Percentiles rank a stretch among this genome's conserved stretches.
These are phyloP conservation scores for Trachymyrmex septentrionalis DNA, from an alignment of 1,140 invertebrate genomes.

Conservation along the genomic window DNA sequence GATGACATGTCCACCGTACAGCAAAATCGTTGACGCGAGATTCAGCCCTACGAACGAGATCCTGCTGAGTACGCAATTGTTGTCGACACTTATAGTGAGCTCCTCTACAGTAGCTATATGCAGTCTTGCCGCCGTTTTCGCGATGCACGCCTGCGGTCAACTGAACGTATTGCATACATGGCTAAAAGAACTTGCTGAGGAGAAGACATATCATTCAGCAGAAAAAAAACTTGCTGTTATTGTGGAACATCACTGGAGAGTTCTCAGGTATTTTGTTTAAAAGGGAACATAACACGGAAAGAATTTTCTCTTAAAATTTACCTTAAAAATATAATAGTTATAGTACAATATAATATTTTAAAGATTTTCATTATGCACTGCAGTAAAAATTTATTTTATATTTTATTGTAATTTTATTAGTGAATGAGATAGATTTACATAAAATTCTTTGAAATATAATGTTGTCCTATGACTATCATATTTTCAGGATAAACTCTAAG, in stretches of 20 bases:
- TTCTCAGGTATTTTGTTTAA: slow-evolving; percentile 56
- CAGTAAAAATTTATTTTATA: too few relatives aligned
- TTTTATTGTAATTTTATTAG: too few relatives aligned
- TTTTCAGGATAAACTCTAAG: too few relatives aligned
- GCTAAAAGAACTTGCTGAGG: slow-evolving; percentile 43
- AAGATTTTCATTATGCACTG: too few relatives aligned
- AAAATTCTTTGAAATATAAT: too few relatives aligned
- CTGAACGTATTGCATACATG: slow-evolving; percentile 46
- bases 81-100: neutral
- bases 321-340: too few relatives aligned
- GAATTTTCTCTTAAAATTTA: too few relatives aligned
- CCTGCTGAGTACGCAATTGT: slow-evolving; percentile 58
- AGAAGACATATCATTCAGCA: neutral
- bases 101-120: slow-evolving; percentile 58
- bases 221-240: slow-evolving; percentile 29
- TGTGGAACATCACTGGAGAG: slow-evolving; percentile 65
- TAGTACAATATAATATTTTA: too few relatives aligned
- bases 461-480: too few relatives aligned
- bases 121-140: slow-evolving; percentile 59
- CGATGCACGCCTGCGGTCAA: slow-evolving; percentile 60
- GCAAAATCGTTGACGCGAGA: slow-evolving; percentile 55
- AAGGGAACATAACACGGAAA: too few relatives aligned
- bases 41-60: slow-evolving; percentile 71
- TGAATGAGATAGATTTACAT: too few relatives aligned
- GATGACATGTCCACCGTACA: slow-evolving; percentile 61